Evolutionary conservation across 1,140 invertebrate species (phyloP).

Genomic region (Nixonia krombeini): DNA sequence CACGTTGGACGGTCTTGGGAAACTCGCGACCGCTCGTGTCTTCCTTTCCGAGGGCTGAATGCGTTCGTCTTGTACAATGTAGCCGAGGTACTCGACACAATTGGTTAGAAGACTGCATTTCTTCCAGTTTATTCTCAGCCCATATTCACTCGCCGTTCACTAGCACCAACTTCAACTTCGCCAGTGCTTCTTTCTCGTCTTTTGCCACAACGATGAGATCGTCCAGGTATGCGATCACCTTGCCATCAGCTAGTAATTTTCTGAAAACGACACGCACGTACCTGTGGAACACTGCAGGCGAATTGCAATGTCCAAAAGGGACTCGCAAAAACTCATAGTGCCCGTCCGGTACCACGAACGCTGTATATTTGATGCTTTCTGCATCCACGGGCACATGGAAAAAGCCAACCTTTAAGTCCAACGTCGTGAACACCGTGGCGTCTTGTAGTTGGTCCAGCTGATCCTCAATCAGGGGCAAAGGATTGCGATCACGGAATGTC

Average conservation of each 20-base stretch:
- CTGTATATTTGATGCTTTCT: conserved; percentile 12
- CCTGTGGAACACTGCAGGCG: conserved; percentile 11
- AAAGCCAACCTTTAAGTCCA: conserved; percentile 23
- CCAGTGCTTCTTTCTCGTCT: not conserved
- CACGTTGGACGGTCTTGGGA: not conserved
- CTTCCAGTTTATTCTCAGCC: conserved; percentile 53
- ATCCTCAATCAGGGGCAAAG: conserved; percentile 67
- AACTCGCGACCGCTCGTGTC: conserved; percentile 46
- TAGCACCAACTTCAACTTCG: conserved; percentile 1
- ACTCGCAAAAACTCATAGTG: conserved; percentile 18
- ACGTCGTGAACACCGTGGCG: conserved; percentile 38
- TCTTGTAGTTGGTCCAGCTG: conserved; percentile 59
- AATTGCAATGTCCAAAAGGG: conserved; percentile 16
- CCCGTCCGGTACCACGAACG: conserved; percentile 40
- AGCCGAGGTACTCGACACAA: conserved; percentile 57
- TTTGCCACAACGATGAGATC: conserved; percentile 8
- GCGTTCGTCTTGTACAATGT: conserved; percentile 44
- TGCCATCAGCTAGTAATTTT: conserved; percentile 1
- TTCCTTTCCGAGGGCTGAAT: conserved; percentile 50
- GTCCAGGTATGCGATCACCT: conserved; percentile 3
- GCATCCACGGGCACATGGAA: conserved; percentile 24
- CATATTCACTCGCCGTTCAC: not conserved
- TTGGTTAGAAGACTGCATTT: conserved; percentile 56
- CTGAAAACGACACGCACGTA: conserved; percentile 6
- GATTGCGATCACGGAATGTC: conserved; percentile 65